These are phyloP conservation scores for Incurvaria masculella DNA, from an alignment of 2,888 invertebrate species.

Conservation along the genomic window DNA sequence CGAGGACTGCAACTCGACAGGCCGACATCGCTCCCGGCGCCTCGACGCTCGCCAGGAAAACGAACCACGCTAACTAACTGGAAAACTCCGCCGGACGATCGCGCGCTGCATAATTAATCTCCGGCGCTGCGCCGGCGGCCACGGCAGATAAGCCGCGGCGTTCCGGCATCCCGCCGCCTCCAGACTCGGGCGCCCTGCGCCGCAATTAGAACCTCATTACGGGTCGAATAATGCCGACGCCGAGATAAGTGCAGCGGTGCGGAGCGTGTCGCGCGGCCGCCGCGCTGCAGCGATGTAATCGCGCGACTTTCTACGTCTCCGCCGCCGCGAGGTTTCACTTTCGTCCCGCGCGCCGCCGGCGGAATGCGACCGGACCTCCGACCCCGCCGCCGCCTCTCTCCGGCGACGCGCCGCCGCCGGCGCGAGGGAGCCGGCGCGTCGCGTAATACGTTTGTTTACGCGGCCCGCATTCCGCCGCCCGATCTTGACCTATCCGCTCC, in stretches of 20 bases:
- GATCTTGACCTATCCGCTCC: neutral
- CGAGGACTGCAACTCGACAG: no score
- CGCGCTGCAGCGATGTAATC: slow-evolving; percentile 43
- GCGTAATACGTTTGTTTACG: slow-evolving; percentile 11
- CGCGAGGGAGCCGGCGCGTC: slow-evolving; percentile 16
- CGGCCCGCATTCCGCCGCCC: neutral
- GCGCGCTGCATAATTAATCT: neutral
- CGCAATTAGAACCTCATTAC: neutral
- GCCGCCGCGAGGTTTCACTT: slow-evolving; percentile 47
- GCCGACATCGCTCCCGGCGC: no score
- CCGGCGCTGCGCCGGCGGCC: neutral
- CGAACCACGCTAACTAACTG: no score
- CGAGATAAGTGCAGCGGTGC: neutral
- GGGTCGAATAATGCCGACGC: neutral
- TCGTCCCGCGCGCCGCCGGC: slow-evolving; percentile 32
- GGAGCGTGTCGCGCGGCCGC: no score
- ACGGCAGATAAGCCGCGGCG: neutral
- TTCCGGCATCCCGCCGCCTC: slow-evolving; percentile 12
- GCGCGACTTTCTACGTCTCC: slow-evolving; percentile 50
- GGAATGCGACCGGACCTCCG: slow-evolving; percentile 55
- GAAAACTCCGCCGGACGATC: no score
- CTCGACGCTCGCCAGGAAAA: no score
- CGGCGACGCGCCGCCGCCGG: slow-evolving; percentile 20
- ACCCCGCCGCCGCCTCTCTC: slow-evolving; percentile 29
- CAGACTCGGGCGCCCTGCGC: slow-evolving; percentile 28